These are phyloP conservation scores for Limnodromus scolopaceus DNA, from an alignment of 2,797 vertebrate genomes.

Conservation along the genomic window DNA sequence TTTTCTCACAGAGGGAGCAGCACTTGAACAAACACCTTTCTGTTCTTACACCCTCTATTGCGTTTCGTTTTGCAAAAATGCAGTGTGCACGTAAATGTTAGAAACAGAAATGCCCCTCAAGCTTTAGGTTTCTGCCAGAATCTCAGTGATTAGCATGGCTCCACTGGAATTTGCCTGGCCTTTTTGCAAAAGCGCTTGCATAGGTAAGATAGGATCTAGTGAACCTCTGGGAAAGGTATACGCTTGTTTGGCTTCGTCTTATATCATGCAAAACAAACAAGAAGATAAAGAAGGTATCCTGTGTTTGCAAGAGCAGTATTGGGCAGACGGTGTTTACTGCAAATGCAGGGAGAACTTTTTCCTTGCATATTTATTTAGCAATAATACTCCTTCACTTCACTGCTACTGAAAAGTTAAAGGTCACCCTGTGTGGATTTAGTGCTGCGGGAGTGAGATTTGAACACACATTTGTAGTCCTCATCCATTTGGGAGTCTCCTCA, in stretches of 20 bases:
- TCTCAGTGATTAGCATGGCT: slow-evolving; percentile 4
- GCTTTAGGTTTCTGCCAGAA: neutral
- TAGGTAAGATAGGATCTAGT: slow-evolving; percentile 41
- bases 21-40: neutral
- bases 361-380: slow-evolving; percentile 44
- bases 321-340: slow-evolving; percentile 17
- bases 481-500: neutral
- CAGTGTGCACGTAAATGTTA: neutral
- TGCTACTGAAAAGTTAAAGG: slow-evolving; percentile 23
- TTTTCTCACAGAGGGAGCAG: neutral
- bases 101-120: neutral
- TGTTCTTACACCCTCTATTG: neutral
- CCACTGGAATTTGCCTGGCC: slow-evolving; percentile 22
- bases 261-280: slow-evolving; percentile 56
- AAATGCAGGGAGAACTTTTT: slow-evolving; percentile 18
- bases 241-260: slow-evolving; percentile 11
- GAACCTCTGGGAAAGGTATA: slow-evolving; percentile 54
- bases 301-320: slow-evolving; percentile 31
- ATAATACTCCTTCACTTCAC: neutral
- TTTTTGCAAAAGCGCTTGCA: slow-evolving; percentile 7
- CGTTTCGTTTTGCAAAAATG: neutral
- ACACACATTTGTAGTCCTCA: neutral
- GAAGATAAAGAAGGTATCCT: slow-evolving; percentile 45
- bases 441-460: neutral
- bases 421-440: neutral